These are phyloP conservation scores for Tokudaia tokunoshimensis DNA, from an alignment of 2,797 vertebrate species.

Conservation along the genomic window DNA sequence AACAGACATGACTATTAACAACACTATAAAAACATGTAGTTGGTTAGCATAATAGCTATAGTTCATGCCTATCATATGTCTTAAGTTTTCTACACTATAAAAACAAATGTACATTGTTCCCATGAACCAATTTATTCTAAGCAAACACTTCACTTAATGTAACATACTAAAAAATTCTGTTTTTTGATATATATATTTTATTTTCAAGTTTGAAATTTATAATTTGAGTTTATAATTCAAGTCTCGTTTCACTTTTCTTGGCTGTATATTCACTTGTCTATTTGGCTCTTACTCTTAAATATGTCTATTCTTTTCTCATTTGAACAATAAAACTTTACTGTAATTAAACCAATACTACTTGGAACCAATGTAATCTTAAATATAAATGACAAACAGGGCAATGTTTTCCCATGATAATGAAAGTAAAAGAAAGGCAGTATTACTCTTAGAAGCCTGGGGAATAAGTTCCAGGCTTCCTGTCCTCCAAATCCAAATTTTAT, in stretches of 20 bases:
- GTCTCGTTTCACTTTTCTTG: slow-evolving; percentile 22
- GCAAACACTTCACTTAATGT: slow-evolving; percentile 44
- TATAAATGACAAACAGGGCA: slow-evolving; percentile 37
- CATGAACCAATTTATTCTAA: slow-evolving; percentile 23
- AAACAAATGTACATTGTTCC: slow-evolving; percentile 38
- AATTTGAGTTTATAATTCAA: background rate
- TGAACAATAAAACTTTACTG: slow-evolving; percentile 42
- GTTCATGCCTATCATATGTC: background rate
- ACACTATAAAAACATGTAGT: slow-evolving; percentile 4
- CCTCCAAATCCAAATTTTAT: background rate
- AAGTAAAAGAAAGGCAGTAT: background rate
- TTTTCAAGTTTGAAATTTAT: background rate
- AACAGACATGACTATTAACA: background rate
- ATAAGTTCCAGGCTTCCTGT: background rate
- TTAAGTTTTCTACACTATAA: slow-evolving; percentile 28
- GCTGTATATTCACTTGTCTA: slow-evolving; percentile 28
- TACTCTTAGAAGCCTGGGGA: background rate
- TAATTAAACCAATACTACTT: slow-evolving; percentile 57
- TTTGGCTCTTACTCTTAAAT: slow-evolving; percentile 26
- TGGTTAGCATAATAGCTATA: background rate
- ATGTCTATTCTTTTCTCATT: slow-evolving; percentile 43
- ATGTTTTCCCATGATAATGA: slow-evolving; percentile 28
- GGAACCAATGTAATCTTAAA: slow-evolving; percentile 26
- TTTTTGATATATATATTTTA: background rate
- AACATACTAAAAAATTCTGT: slow-evolving; percentile 6